Evolutionary conservation across 2,888 invertebrate species (phyloP).

Genomic region (Rambutsinella grinnellia): DNA sequence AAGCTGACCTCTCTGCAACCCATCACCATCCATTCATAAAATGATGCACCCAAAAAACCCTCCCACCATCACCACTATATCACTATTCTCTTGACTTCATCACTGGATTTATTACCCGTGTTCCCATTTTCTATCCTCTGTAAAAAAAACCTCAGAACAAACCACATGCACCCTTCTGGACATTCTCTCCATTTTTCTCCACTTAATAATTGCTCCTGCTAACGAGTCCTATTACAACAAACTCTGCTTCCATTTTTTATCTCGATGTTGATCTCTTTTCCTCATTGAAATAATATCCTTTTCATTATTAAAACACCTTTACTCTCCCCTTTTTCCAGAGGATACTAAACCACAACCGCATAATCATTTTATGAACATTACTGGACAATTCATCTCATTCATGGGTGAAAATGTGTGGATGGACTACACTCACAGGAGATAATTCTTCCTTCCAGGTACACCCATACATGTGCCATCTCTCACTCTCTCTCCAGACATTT

Average conservation of each 20-base stretch:
- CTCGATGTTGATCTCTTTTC: neutral
- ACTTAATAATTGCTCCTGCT: neutral
- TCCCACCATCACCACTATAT: no score
- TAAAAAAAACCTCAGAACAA: neutral
- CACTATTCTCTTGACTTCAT: no score
- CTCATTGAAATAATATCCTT: neutral
- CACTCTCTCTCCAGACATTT: neutral
- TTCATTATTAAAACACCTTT: neutral
- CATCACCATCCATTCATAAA: conserved; percentile 14
- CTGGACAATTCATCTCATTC: neutral
- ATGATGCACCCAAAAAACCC: no score
- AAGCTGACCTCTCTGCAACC: conserved; percentile 9
- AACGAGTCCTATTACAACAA: neutral
- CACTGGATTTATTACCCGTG: neutral
- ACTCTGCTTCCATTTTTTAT: neutral
- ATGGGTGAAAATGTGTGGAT: neutral
- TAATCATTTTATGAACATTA: neutral
- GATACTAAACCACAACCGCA: neutral
- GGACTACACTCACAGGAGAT: neutral
- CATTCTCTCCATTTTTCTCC: neutral
- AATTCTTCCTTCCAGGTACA: neutral
- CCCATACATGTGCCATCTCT: neutral
- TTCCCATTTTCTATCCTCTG: neutral
- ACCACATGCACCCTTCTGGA: neutral
- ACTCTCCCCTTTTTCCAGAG: no score